Base-by-base conservation (phyloP, 2,113 vertebrate species). In the Rhabdomys dilectus region DNA sequence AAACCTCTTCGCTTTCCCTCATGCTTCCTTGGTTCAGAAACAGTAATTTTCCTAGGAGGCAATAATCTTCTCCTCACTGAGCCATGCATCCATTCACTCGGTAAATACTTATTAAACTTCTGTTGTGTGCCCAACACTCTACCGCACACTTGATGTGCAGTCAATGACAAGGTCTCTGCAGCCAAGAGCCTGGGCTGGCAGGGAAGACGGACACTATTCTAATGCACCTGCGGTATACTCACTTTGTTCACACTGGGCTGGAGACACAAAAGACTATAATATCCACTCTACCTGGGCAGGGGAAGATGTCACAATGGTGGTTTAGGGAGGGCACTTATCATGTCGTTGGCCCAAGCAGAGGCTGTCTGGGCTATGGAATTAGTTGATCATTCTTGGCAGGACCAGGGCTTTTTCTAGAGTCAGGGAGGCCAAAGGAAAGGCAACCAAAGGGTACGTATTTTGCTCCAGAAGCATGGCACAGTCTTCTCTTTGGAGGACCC, bases 21-120 rank as follows among this genome's bases (percentile, higher is more conserved):
- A 48, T 22, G 78, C 53, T 64, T 29, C 58, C 80, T 93, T 48
- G 51, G 42, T 64, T 84, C 91, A 64, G 75, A 48, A n/a, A 39
- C 51, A 70, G 42, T 92, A 56, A 88, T 93, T 93, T 89, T 8
- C 77, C 68, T 53, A 29, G 89, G 58, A 96, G 93, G 77, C 93
- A 89, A 60, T 62, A 93, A 70, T n/a, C 56, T 39, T 51, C 81
- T 51, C 76, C 68, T 95, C 84, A 51, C 53, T 58, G 53, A n/a
- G 53, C 75, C 45, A 15, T 87, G 82, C 42, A 58, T 22, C 86
- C 58, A 39, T 36, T 80, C 70, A 78, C 75, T 94, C 64, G 24
- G 5, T 56, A 87, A 91, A 75, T n/a, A 51, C 34, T 84, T 75
- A 88, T 76, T 84, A 94, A 84, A 5, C n/a, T n/a, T 80, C 68